Evolutionary conservation across 2,888 invertebrate species (phyloP), one percentile per base, ranked within the genome.

Genomic region (Molanna angustata): DNA sequence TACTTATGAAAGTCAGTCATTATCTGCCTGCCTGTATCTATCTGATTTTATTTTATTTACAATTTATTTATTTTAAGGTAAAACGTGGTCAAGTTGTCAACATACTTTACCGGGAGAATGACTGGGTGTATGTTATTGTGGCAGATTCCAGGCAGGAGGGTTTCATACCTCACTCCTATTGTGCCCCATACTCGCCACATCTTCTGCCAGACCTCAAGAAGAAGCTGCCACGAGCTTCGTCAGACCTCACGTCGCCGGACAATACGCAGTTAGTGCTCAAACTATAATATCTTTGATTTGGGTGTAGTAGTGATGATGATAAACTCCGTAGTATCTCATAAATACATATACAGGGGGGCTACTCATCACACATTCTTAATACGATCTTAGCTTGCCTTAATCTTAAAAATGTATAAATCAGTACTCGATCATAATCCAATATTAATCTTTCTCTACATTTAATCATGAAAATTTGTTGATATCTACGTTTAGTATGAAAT

Each of bases 121-220:
- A 96, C 71, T 96, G 96, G 96, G 94, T 94, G 6, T 96, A 96
- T 72, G 94, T 96, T 1, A 92, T 95, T 66, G 88, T 91, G 2
- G 87, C 91, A 41, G 92, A 92, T 63, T 89, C 91, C 14, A 79
- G 92, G 46, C 85, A 90, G 66, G 94, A 96, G 70, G 96, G 96
- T 0, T 96, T 95, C 66, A 94, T 96, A 63, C 96, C 96, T 1
- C 90, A 92, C 67, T 92, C 93, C 0, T 95, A 94, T 69, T 94
- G 94, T 67, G 90, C 93, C 0, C 92, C 93, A 0, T 92, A 82
- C 64, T 77, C 76, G 55, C 88, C 80, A 64, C 90, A 84, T 68
- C 85, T 83, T 70, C 69, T 85, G 44, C 92, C 84, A 2, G 93
- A 94, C 67, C 72, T 93, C 62, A 92, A 93, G 70, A 94, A 94